Conservation (phyloP, 1,140 invertebrate species). For the Metaphire vulgaris region DNA sequence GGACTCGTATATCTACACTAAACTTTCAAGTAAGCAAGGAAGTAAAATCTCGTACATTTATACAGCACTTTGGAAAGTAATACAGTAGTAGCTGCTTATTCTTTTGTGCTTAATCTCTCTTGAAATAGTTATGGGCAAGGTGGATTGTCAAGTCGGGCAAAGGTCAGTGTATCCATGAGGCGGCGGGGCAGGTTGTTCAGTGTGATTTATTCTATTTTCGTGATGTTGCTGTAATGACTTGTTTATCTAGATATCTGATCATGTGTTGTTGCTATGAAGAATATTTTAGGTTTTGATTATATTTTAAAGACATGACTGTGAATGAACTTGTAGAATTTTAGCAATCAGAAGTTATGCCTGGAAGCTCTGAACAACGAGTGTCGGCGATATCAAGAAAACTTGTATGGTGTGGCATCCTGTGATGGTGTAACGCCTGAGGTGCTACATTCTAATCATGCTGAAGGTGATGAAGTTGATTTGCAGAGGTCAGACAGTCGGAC, state of each 20-base stretch:
- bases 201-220: too few relatives aligned
- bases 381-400: background rate
- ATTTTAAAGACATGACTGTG: background rate
- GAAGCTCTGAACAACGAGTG: background rate
- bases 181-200: too few relatives aligned
- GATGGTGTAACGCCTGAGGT: background rate
- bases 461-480: background rate
- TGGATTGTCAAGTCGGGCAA: background rate
- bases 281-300: background rate
- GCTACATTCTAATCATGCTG: background rate
- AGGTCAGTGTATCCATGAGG: too few relatives aligned
- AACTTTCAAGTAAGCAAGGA: too few relatives aligned
- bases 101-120: too few relatives aligned
- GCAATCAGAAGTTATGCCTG: background rate
- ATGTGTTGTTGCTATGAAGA: background rate
- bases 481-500: background rate
- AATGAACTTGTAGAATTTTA: background rate
- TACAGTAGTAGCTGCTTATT: too few relatives aligned
- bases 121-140: background rate
- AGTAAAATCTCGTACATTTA: too few relatives aligned
- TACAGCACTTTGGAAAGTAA: too few relatives aligned
- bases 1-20: too few relatives aligned
- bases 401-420: background rate
- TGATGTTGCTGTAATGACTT: too few relatives aligned
- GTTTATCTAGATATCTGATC: background rate